Evolutionary conservation across 2,888 invertebrate genomes (phyloP), one percentile per base, ranked within the genome.

Genomic region (Himalopsyche tibetana): DNA sequence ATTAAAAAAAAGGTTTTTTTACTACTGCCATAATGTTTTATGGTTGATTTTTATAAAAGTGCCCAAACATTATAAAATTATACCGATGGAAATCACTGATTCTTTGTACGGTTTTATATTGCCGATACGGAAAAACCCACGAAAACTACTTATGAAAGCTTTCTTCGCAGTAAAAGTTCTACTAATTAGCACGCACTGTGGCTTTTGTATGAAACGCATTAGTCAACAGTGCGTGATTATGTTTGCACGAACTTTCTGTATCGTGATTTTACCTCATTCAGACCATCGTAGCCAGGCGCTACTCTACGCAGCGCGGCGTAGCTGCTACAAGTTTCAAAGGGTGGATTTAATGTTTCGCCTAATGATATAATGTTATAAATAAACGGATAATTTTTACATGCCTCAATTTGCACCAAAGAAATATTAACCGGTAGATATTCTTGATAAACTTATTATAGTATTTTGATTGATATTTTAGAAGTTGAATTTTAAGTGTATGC

Each of bases 161-260:
- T 69, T 69, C 69, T 69, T 69, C 36, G 69, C 28, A 28, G 19
- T 69, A 11, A 69, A 69, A 8, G 69, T 12, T 28, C 11, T 69
- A 9, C 69, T 69, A 69, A 69, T 69, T 69, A 69, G 69, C 69
- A 69, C 69, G 69, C 69, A 69, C 69, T 12, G 69, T 69, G 69
- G 69, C 69, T 69, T 69, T 69, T 36, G 69, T 69, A 69, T 69
- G 69, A 28, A 69, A 69, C 69, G 69, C 69, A 69, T 69, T 69
- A 69, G 69, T 69, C 69, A 69, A 69, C 69, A 69, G 69, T 69
- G 69, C 69, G 69, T 69, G 69, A 69, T 69, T 69, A 28, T 69
- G 69, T 69, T 69, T 69, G 69, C 69, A 69, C 69, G 69, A 69
- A 69, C 69, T 69, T 63, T 28, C 28, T 28, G 69, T 69, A 69